A percentile compares a stretch with the other conserved stretches of the same genome.
Conservation (phyloP, 2,113 vertebrate species). For the Myxocyprinus asiaticus region DNA sequence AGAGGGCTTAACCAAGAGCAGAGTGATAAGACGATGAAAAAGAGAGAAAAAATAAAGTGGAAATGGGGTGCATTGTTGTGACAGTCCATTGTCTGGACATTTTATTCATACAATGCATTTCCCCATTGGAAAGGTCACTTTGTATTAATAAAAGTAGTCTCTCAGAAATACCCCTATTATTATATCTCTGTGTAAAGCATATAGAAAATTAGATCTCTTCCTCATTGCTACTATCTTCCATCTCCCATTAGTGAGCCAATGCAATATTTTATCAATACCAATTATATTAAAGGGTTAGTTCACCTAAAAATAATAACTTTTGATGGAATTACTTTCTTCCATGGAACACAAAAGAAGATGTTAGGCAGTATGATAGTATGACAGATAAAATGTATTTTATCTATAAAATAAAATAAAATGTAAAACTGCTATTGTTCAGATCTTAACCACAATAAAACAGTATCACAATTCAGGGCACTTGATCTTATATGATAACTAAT, state of each 20-base stretch:
- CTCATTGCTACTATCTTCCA: too few relatives aligned
- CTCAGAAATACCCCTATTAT: background rate
- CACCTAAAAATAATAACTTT: too few relatives aligned
- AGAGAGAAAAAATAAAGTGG: background rate
- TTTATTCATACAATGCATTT: background rate
- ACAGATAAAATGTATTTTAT: too few relatives aligned
- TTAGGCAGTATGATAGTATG: too few relatives aligned
- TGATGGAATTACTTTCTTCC: too few relatives aligned
- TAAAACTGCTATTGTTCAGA: too few relatives aligned
- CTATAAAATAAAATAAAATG: too few relatives aligned
- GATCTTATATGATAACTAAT: constrained; percentile 4
- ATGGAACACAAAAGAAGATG: too few relatives aligned
- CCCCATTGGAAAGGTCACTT: background rate
- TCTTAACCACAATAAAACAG: background rate
- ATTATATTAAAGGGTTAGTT: too few relatives aligned
- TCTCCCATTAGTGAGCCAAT: too few relatives aligned
- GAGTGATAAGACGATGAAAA: constrained; percentile 45
- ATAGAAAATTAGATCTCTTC: too few relatives aligned
- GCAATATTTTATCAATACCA: too few relatives aligned
- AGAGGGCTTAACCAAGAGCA: constrained; percentile 4
- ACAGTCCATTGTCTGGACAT: constrained; percentile 7
- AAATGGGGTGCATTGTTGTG: background rate
- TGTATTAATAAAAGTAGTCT: background rate
- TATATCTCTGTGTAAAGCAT: background rate
- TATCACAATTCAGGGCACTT: background rate